phyloP scores from a whole-genome alignment of 2,797 vertebrate genomes.

The Coregonus ussuriensis region DNA sequence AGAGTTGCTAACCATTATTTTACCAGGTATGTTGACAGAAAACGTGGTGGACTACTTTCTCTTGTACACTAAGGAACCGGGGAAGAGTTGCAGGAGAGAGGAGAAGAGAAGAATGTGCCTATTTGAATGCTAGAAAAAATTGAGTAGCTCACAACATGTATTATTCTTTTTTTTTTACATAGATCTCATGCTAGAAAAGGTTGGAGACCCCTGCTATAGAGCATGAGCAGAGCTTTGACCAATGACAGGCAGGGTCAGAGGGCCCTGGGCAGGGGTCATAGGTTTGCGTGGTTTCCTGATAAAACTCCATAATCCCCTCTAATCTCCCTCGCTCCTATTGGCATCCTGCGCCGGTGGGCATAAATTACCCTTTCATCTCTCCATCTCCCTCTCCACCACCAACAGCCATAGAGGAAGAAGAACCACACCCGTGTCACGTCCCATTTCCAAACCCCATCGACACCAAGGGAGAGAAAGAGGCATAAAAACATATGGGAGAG shows the following conservation, averaged over 20 bases:
- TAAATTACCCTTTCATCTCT: constrained; percentile 40
- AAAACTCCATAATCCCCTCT: constrained; percentile 54
- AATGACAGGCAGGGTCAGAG: constrained; percentile 33
- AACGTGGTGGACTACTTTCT: no score
- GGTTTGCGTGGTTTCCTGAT: constrained; percentile 53
- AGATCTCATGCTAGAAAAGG: no score
- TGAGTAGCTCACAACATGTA: no score
- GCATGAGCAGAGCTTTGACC: neutral
- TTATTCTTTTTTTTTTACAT: no score
- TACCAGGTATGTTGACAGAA: no score
- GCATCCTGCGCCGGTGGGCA: constrained; percentile 38
- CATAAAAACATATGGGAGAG: constrained; percentile 61
- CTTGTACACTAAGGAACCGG: no score
- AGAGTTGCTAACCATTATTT: no score
- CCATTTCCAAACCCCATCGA: constrained; percentile 54
- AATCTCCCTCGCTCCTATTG: constrained; percentile 43
- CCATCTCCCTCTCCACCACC: no score
- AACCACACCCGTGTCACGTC: constrained; percentile 35
- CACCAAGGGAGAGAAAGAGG: constrained; percentile 28
- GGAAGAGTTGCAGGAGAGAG: no score
- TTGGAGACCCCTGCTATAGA: neutral
- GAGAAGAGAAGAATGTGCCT: no score
- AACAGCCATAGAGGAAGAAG: neutral
- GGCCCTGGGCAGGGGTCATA: constrained; percentile 21
- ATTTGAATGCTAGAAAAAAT: no score